phyloP scores from a whole-genome alignment of 2,888 invertebrate genomes.

The Ommatoiulus sabulosus region DNA sequence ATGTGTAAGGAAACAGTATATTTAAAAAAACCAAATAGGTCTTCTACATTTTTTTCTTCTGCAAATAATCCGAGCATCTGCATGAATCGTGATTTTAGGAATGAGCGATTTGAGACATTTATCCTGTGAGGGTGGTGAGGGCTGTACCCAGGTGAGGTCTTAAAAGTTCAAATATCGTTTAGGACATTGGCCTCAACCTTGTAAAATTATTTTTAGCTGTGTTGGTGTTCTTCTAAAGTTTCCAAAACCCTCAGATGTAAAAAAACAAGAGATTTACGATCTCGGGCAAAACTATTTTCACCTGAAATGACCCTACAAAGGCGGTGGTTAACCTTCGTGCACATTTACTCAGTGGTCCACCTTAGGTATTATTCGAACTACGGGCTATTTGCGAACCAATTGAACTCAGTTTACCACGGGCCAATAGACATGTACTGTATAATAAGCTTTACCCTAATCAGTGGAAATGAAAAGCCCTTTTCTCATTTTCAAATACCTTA shows the following conservation, averaged over 20 bases:
- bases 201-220: slow-evolving; percentile 32
- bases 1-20: too few species aligned
- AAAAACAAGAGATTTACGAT: slow-evolving; percentile 38
- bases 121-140: background rate
- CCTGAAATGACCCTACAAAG: slow-evolving; percentile 35
- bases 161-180: slow-evolving; percentile 10
- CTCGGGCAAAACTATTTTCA: slow-evolving; percentile 28
- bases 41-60: background rate
- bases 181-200: slow-evolving; percentile 40
- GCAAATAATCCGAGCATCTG: background rate
- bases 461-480: background rate
- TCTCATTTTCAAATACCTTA: slow-evolving; percentile 8
- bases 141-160: slow-evolving; percentile 40
- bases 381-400: slow-evolving; percentile 9
- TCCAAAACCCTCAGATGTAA: slow-evolving; percentile 11
- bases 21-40: background rate
- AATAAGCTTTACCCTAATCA: background rate
- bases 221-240: slow-evolving; percentile 22
- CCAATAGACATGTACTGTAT: background rate
- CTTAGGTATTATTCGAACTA: background rate
- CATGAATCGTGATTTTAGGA: background rate
- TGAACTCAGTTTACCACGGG: background rate
- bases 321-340: slow-evolving; percentile 48
- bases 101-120: background rate
- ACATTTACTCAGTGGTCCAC: slow-evolving; percentile 16